Base-by-base conservation (phyloP, 2,888 invertebrate species). In the Lasioglossum marginatum region DNA sequence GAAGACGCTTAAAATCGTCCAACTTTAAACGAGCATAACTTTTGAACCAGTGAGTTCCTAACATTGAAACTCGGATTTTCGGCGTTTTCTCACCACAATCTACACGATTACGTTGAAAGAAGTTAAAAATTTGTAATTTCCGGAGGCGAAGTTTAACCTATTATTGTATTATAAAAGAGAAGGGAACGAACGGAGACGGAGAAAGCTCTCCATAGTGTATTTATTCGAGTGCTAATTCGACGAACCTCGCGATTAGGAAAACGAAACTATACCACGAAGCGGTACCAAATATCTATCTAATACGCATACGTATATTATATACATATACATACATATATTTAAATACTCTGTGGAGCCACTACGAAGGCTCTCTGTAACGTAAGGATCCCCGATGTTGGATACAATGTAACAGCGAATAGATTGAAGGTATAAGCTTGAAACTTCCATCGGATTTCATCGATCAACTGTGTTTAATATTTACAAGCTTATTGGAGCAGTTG, bases 231-330 rank as follows among this genome's bases (percentile, higher is more conserved):
- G 79, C 74, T 83, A 70, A 85, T 79, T 82, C 66, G 79, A 79
- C 89, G 79, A 85, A 79, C 73, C 76, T 83, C 83, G 83, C 85
- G 79, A 85, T 80, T 82, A 83, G 45, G 40, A 52, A 79, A 89
- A 86, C 76, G 79, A 83, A 79, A 77, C 66, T 79, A 76, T 60
- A 68, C 34, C 78, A 81, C 79, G 70, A 85, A 83, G 74, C 81
- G 73, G 83, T 81, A 88, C 79, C 78, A 82, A 87, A 89, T 81
- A 80, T 73, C 71, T 86, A 85, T 79, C 87, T 76, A 85, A 52
- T 40, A 71, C 60, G 27, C 14, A 71, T 71, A 71, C n/a, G 40
- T 71, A 43, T 43, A 23, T 8, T 48, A 45, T 19, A 48, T 48
- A 43, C 4, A 48, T 48, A 48, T 48, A 70, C 3, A 16, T 45